Conservation (phyloP, 2,888 invertebrate genomes). For the Drosophila histrio region DNA sequence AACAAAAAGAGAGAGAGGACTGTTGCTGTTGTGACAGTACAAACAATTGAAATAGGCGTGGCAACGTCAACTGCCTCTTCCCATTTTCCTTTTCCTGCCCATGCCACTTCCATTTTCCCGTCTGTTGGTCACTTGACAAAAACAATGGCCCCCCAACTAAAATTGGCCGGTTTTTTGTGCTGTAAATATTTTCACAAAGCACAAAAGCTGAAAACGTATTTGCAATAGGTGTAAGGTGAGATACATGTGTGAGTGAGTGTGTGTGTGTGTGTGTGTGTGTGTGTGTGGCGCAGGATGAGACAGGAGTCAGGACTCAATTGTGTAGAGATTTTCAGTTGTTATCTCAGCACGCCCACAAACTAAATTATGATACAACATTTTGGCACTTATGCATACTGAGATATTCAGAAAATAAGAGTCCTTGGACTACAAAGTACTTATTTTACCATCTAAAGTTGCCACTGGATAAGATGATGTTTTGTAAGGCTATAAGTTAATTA, state of each 20-base stretch:
- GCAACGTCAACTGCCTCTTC: conserved; percentile 9
- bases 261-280: not conserved
- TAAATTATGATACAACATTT: conserved; percentile 47
- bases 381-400: conserved; percentile 19
- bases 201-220: conserved; percentile 56
- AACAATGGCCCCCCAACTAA: conserved; percentile 30
- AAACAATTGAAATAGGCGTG: conserved; percentile 58
- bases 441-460: conserved; percentile 25
- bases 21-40: conserved; percentile 43
- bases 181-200: conserved; percentile 53
- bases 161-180: conserved; percentile 22
- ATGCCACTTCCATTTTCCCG: not conserved
- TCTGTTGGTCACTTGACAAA: conserved; percentile 41
- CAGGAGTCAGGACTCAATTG: conserved; percentile 20
- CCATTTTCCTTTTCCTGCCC: not conserved
- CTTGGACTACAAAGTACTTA: conserved; percentile 35
- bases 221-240: conserved; percentile 11
- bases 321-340: conserved; percentile 45
- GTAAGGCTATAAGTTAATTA: conserved; percentile 72
- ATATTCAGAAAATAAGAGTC: not conserved
- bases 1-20: conserved; percentile 12
- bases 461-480: conserved; percentile 13
- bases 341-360: conserved; percentile 30
- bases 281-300: not conserved
- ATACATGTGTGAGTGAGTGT: not conserved